Evolutionary conservation across 2,888 invertebrate genomes (phyloP).

Genomic region (Drosophila neonasuta): DNA sequence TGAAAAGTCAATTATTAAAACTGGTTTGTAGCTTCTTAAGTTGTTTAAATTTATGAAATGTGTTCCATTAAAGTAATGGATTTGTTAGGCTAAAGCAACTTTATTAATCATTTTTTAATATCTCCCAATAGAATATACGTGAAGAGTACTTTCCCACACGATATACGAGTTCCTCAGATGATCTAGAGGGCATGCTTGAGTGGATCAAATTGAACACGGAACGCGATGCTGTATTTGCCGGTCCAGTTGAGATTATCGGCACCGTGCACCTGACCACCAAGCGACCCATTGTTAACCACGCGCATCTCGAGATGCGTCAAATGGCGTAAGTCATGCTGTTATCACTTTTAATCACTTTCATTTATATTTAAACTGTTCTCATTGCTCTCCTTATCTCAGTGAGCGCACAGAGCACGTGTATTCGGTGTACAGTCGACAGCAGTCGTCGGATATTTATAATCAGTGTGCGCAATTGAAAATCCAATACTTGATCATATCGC

Average conservation of each 20-base stretch:
- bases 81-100: too few relatives aligned
- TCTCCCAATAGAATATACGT: slow-evolving; percentile 74
- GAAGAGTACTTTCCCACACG: slow-evolving; percentile 84
- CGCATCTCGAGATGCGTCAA: slow-evolving; percentile 91
- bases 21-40: too few relatives aligned
- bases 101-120: background rate
- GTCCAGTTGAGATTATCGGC: slow-evolving; percentile 93
- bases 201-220: slow-evolving; percentile 88
- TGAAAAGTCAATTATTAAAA: too few relatives aligned
- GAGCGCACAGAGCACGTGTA: slow-evolving; percentile 91
- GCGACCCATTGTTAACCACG: slow-evolving; percentile 92
- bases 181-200: slow-evolving; percentile 88
- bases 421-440: slow-evolving; percentile 90
- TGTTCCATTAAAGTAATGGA: too few relatives aligned
- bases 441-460: slow-evolving; percentile 87
- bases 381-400: slow-evolving; percentile 81
- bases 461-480: slow-evolving; percentile 86
- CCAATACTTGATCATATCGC: slow-evolving; percentile 89
- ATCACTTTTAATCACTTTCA: background rate
- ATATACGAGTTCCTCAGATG: slow-evolving; percentile 84
- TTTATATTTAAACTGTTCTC: too few relatives aligned
- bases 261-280: slow-evolving; percentile 89
- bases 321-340: slow-evolving; percentile 85
- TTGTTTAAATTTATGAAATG: too few relatives aligned
- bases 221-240: slow-evolving; percentile 88